A percentile compares a stretch with the other conserved stretches of the same genome.
Evolutionary conservation across 2,888 invertebrate genomes (phyloP).

Genomic region (Alloplasta piceator): DNA sequence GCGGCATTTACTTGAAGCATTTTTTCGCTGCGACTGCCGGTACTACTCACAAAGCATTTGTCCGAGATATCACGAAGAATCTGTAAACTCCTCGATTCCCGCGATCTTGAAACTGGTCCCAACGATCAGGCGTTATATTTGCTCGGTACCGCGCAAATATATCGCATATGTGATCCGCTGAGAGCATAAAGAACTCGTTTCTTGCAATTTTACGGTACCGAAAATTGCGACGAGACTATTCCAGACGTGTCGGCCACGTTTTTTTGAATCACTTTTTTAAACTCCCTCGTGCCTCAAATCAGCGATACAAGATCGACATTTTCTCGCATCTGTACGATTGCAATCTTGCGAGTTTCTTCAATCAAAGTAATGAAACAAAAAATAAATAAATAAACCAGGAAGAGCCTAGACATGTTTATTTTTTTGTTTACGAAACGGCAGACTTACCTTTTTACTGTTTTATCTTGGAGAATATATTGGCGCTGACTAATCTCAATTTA

Average conservation of each 20-base stretch:
- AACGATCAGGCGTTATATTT: slow-evolving; percentile 31
- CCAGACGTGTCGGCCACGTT: slow-evolving; percentile 7
- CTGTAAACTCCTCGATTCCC: slow-evolving; percentile 17
- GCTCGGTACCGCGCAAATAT: slow-evolving; percentile 14
- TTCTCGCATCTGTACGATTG: background rate
- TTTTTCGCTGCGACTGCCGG: slow-evolving; percentile 11
- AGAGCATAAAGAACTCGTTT: slow-evolving; percentile 36
- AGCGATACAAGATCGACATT: background rate
- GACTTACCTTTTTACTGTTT: too few species aligned
- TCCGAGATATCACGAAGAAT: slow-evolving; percentile 14
- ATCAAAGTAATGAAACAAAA: background rate
- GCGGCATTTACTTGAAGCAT: slow-evolving; percentile 28
- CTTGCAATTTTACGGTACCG: slow-evolving; percentile 21
- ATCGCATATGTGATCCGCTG: slow-evolving; percentile 17
- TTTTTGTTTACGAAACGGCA: too few species aligned
- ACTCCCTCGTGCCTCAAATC: background rate
- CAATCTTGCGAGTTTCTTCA: background rate
- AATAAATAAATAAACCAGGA: too few species aligned
- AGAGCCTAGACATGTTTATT: too few species aligned
- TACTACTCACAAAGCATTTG: slow-evolving; percentile 34
- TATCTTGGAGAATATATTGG: too few species aligned
- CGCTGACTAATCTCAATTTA: too few species aligned
- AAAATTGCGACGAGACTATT: slow-evolving; percentile 14
- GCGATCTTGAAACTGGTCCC: slow-evolving; percentile 6
- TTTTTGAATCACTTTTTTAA: slow-evolving; percentile 28